Evolutionary conservation across 1,140 invertebrate species (phyloP), one percentile per base, ranked within the genome.

Genomic region (Macrosteles quadrilineatus): DNA sequence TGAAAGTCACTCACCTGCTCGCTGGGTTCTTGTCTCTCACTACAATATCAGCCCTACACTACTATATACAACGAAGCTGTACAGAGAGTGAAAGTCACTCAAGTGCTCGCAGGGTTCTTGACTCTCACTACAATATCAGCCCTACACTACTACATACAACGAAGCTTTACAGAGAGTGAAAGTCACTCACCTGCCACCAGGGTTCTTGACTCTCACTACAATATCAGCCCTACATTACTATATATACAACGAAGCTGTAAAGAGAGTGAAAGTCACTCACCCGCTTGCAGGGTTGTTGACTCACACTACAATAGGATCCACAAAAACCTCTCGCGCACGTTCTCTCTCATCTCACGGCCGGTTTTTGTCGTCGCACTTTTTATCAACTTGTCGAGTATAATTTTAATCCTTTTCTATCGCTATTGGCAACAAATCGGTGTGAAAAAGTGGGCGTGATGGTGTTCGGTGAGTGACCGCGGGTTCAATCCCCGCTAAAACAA

Each of bases 321-420:
- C 47, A 50, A 50, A 50, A 50, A 50, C 47, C 47, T 6, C 47
- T 3, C 47, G n/a, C 47, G 47, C 47, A 50, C 47, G 47, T 50
- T 21, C 47, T 19, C 47, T 17, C 47, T 21, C 47, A 50, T 50
- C 47, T 50, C 47, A 40, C 17, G 47, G 6, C 14, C 21, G 4
- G 14, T 50, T 50, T 50, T 50, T 50, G 21, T 4, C 47, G 47
- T 4, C 47, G 6, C 47, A 50, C 14, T 50, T 50, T 50, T 50
- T 50, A 50, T 50, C 47, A 50, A 50, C 47, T 50, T 50, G 47
- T 50, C 47, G 47, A 50, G 47, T 50, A 50, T 50, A 50, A 50
- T 50, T 50, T 50, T 50, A 50, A 50, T 50, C 47, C 47, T 50
- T 50, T 50, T 50, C 47, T 21, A 50, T 17, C 14, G 47, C 47